Conservation (phyloP, 2,797 vertebrate species). For the Hipposideros larvatus region DNA sequence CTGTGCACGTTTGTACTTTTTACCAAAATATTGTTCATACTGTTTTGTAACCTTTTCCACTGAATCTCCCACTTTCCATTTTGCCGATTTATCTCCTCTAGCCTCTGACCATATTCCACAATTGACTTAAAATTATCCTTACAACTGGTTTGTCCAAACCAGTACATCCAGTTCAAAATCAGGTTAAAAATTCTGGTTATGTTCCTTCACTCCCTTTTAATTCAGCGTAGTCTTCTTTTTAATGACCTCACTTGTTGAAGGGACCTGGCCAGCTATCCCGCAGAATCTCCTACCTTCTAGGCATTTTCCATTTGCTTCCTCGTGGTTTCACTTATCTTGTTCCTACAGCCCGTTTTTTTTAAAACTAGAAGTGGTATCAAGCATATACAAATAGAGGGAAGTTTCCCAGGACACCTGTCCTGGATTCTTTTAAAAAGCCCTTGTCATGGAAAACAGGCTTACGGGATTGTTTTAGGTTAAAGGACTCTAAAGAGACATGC, state of each 20-base stretch:
- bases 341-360: background rate
- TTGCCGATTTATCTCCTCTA: conserved; percentile 9
- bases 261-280: background rate
- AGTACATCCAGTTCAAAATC: background rate
- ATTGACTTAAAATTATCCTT: conserved; percentile 34
- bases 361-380: background rate
- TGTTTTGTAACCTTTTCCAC: background rate
- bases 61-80: background rate
- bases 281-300: background rate
- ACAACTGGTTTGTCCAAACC: background rate
- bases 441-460: background rate
- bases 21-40: background rate
- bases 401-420: background rate
- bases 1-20: background rate
- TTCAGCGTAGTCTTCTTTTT: conserved; percentile 2
- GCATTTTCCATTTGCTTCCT: background rate
- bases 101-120: background rate
- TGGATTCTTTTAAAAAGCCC: conserved; percentile 11
- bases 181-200: background rate
- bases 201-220: conserved; percentile 15
- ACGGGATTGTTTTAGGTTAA: background rate
- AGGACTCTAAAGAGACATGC: background rate
- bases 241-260: background rate
- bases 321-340: background rate
- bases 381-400: background rate